Base-by-base conservation (phyloP, 2,113 vertebrate genomes). In the Echinops telfairi region DNA sequence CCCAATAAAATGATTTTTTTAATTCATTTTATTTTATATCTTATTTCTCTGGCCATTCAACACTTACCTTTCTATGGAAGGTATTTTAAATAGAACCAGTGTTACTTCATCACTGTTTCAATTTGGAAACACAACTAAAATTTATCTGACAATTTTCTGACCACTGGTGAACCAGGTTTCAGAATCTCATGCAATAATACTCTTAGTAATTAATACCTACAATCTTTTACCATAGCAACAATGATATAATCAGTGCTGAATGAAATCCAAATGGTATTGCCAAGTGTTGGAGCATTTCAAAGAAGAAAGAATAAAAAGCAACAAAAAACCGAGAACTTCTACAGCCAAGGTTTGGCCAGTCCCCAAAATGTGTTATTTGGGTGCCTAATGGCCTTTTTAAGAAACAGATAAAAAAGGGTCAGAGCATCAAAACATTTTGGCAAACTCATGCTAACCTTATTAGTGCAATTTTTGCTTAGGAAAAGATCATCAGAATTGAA, bases 31-130 rank as follows among this genome's bases (percentile, higher is more conserved):
- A 84, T 81, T 83, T 70, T 60, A 76, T 78, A 58, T 64, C 82
- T 86, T 71, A 71, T 90, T 92, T 78, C 89, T 93, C 57, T 53
- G 7, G 5, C 87, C n/a, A 91, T 86, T 66, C 95, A 11, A 66
- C n/a, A 91, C 82, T 66, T 96, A 14, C 60, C 83, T 14, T 85
- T 12, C 38, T 64, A 15, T 88, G 22, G 27, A 83, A 83, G 6
- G 77, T 27, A 29, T 83, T 73, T 86, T 71, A 27, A 64, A 80
- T 80, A 29, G 38, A 90, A 81, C 71, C 38, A 33, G 2, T 92
- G 92, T 86, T 14, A 70, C 36, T 38, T n/a, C 5, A 58, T 20
- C 20, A 70, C 60, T 86, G 36, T 70, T 80, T 83, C 36, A 79
- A 4, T 83, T 33, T 58, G 43, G 66, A 78, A 40, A 58, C 14